Evolutionary conservation across 2,797 vertebrate species (phyloP), one percentile per base, ranked within the genome.

Genomic region (Scarus forsteni): DNA sequence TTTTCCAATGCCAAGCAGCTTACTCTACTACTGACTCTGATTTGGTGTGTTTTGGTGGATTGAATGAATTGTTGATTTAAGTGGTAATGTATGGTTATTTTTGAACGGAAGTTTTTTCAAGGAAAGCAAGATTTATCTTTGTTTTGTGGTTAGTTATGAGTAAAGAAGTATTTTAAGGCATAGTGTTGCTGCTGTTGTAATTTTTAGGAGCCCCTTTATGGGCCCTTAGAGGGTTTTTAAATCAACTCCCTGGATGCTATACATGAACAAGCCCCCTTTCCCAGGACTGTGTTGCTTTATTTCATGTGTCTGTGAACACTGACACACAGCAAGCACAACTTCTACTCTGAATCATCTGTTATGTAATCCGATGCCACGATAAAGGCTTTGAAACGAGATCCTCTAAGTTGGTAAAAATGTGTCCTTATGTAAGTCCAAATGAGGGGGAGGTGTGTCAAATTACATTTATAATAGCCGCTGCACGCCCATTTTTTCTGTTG

Each of bases 321-420:
- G 70, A 77, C 82, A 76, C 66, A 85, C 2, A 72, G 54, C 83
- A 63, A 60, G 56, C 80, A 74, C 88, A 86, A 86, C 77, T 89
- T 88, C 80, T 85, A 76, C 86, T 81, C 70, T 90, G 90, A 94
- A 87, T 94, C 89, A 90, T 90, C 77, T 85, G 85, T 93, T 93
- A 93, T 87, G 90, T 92, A 90, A 94, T 90, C 82, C 56, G 77
- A 91, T 88, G 84, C 86, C 75, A 85, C 50, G 75, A 90, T 88
- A 81, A 86, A 85, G 74, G 89, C 87, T 90, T 85, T 85, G 85
- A 83, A 84, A 87, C 72, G 39, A 85, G 82, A 89, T 78, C 81
- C 86, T 77, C 73, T 79, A 86, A 87, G 60, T 88, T 90, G 90
- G 72, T 85, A 36, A 79, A 70, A 89, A 83, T 77, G 78, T 66